Conservation (phyloP, 2,888 invertebrate genomes). For the Pseudococcus jackbeardsleyi region DNA sequence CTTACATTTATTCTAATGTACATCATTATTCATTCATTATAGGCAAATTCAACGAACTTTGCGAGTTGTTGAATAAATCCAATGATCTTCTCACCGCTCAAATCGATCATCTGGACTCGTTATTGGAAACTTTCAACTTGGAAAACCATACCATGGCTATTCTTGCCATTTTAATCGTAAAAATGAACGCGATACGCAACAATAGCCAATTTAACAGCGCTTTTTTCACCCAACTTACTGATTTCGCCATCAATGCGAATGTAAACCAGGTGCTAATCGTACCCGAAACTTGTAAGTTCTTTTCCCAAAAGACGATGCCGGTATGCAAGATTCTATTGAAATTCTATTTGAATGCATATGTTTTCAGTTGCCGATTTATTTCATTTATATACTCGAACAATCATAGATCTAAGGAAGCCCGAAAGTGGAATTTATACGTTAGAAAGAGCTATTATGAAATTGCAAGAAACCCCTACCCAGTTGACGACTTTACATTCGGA, state of each 20-base stretch:
- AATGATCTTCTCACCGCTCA: slow-evolving; percentile 85
- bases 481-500: slow-evolving; percentile 95
- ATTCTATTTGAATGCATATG: slow-evolving; percentile 59
- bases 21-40: slow-evolving; percentile 70
- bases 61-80: slow-evolving; percentile 82
- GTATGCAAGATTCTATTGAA: neutral
- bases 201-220: slow-evolving; percentile 69
- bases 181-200: slow-evolving; percentile 70
- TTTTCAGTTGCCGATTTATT: slow-evolving; percentile 88
- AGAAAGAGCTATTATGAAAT: slow-evolving; percentile 87
- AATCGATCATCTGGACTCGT: slow-evolving; percentile 87
- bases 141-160: slow-evolving; percentile 94
- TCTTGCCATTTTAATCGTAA: slow-evolving; percentile 86
- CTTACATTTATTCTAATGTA: neutral
- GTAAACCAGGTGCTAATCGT: slow-evolving; percentile 91
- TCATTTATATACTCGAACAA: slow-evolving; percentile 80
- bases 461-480: slow-evolving; percentile 88
- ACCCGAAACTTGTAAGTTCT: slow-evolving; percentile 84
- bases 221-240: slow-evolving; percentile 83
- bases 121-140: slow-evolving; percentile 89
- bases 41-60: slow-evolving; percentile 74
- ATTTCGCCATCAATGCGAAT: slow-evolving; percentile 89
- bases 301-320: neutral
- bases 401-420: slow-evolving; percentile 79
- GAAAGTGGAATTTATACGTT: slow-evolving; percentile 87